These are phyloP conservation scores for Oryzias javanicus DNA, from an alignment of 2,113 vertebrate genomes.

Conservation along the genomic window DNA sequence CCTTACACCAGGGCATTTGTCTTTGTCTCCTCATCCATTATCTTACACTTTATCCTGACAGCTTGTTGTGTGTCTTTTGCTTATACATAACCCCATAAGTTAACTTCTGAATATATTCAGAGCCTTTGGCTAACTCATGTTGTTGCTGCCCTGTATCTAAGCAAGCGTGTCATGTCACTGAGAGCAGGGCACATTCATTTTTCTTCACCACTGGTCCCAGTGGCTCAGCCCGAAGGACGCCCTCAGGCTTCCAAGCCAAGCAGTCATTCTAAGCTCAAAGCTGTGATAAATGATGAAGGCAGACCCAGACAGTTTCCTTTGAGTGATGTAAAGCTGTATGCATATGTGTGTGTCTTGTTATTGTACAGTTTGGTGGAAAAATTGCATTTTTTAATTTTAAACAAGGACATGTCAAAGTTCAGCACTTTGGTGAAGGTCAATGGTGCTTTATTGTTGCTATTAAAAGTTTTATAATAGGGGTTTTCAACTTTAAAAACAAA, in stretches of 20 bases:
- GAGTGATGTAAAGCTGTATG: conserved; percentile 23
- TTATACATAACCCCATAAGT: conserved; percentile 22
- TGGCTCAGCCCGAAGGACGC: conserved; percentile 58
- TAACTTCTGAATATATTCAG: conserved; percentile 29
- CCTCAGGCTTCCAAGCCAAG: conserved; percentile 46
- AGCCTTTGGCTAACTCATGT: conserved; percentile 5
- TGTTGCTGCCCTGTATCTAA: conserved; percentile 21
- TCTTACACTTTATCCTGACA: conserved; percentile 13
- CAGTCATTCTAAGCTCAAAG: conserved; percentile 44
- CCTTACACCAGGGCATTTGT: background rate
- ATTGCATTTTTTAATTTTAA: conserved; percentile 14
- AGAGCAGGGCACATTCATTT: conserved; percentile 25
- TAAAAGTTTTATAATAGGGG: background rate
- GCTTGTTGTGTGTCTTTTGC: conserved; percentile 20
- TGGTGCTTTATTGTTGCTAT: conserved; percentile 6
- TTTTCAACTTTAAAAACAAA: background rate
- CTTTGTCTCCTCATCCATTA: conserved; percentile 6
- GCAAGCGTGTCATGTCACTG: conserved; percentile 43
- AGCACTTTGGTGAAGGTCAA: conserved; percentile 33
- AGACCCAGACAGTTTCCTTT: conserved; percentile 30
- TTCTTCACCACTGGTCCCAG: conserved; percentile 30
- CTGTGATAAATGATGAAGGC: conserved; percentile 56
- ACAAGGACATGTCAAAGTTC: conserved; percentile 28
- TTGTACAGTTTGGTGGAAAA: conserved; percentile 31
- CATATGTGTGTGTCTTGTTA: conserved; percentile 19